Conservation (phyloP, 2,797 vertebrate species). For the Hemitrygon akajei region DNA sequence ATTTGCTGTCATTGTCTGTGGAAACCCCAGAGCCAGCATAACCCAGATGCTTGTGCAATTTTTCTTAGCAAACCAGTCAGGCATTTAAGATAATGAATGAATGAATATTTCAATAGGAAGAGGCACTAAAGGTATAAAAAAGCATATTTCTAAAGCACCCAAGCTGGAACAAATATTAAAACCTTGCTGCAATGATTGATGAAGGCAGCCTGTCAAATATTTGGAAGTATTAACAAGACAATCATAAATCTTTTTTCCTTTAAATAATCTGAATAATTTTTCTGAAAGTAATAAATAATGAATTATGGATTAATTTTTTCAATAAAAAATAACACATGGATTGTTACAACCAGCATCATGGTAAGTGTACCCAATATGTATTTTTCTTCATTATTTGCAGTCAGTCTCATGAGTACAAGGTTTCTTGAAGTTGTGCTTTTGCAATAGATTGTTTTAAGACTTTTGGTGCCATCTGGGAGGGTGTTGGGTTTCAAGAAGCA, state of each 20-base stretch:
- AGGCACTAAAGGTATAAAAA: neutral
- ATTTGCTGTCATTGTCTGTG: neutral
- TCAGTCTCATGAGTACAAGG: neutral
- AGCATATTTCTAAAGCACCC: neutral
- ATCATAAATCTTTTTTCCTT: constrained; percentile 2
- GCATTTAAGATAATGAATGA: neutral
- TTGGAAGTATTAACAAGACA: neutral
- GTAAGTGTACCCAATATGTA: neutral
- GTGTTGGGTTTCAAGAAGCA: neutral
- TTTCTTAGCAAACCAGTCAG: neutral
- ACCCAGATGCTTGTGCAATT: too few relatives aligned
- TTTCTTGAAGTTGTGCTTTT: neutral
- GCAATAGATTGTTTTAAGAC: neutral
- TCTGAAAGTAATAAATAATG: neutral
- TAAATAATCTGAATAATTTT: neutral
- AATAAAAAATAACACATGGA: neutral
- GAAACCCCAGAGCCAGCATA: neutral
- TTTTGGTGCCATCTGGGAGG: neutral
- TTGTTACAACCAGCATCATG: neutral
- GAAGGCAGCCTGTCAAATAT: neutral
- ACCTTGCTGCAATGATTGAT: neutral
- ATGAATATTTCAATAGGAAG: neutral
- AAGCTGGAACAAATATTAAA: neutral
- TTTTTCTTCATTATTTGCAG: neutral
- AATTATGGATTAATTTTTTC: neutral